Evolutionary conservation across 1,140 invertebrate species (phyloP).

Genomic region (Lerema accius): DNA sequence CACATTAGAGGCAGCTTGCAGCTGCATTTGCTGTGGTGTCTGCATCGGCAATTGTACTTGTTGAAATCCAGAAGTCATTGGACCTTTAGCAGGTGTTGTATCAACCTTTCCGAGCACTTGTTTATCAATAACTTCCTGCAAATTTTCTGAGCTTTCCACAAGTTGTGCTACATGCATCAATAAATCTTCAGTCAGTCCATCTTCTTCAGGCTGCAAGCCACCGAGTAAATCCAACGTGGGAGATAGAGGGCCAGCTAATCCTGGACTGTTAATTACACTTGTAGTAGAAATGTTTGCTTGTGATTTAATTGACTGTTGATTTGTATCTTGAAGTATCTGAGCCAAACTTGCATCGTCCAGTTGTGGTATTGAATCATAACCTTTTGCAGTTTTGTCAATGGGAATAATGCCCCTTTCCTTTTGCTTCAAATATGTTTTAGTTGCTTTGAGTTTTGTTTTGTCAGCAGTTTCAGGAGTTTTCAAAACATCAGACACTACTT

Average conservation of each 20-base stretch:
- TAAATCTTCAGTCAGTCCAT: constrained; percentile 86
- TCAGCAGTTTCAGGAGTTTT: constrained; percentile 52
- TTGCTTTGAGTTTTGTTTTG: constrained; percentile 52
- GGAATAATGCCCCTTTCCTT: constrained; percentile 40
- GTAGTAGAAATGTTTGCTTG: constrained; percentile 78
- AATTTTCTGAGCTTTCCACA: constrained; percentile 85
- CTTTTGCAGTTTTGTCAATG: constrained; percentile 58
- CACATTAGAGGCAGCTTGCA: constrained; percentile 38
- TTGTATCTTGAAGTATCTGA: constrained; percentile 74
- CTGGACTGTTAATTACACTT: constrained; percentile 72
- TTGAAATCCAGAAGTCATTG: constrained; percentile 43
- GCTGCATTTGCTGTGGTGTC: constrained; percentile 12
- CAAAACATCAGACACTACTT: constrained; percentile 36
- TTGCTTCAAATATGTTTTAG: constrained; percentile 63
- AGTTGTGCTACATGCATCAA: constrained; percentile 87
- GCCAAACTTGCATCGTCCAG: constrained; percentile 78
- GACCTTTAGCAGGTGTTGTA: constrained; percentile 53
- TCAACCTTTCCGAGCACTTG: constrained; percentile 83
- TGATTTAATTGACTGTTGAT: constrained; percentile 56
- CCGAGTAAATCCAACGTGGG: constrained; percentile 78
- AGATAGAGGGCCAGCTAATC: constrained; percentile 72
- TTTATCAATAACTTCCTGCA: constrained; percentile 87
- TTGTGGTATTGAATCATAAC: constrained; percentile 72
- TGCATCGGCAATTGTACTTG: constrained; percentile 36
- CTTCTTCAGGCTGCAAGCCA: constrained; percentile 80